These are phyloP conservation scores for Lutjanus campechanus DNA, from an alignment of 2,797 vertebrate species.

Conservation along the genomic window DNA sequence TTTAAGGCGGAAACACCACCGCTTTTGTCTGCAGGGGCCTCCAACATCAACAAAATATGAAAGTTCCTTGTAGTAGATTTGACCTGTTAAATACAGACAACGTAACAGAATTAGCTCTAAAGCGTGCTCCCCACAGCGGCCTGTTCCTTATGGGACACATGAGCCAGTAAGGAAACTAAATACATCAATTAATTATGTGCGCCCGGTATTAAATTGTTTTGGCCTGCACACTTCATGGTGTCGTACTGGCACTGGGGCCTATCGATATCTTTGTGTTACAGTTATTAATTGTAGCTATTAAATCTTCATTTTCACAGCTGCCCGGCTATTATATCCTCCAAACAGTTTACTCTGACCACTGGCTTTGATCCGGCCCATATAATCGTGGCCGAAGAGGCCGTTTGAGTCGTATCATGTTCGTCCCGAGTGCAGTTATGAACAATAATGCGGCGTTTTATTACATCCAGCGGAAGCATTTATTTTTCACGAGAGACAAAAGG, in stretches of 20 bases:
- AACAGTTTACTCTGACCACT: conserved; percentile 79
- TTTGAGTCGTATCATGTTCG: conserved; percentile 83
- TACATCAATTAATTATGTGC: conserved; percentile 80
- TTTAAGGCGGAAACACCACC: too few species aligned
- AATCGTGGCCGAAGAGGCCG: conserved; percentile 80
- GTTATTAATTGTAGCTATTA: conserved; percentile 87
- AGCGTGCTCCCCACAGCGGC: conserved; percentile 40
- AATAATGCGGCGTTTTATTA: conserved; percentile 87
- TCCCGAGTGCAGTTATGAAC: conserved; percentile 84
- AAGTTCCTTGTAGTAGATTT: neutral
- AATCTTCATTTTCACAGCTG: conserved; percentile 87
- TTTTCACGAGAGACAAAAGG: conserved; percentile 86
- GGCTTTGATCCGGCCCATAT: conserved; percentile 83
- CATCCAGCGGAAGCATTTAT: conserved; percentile 86
- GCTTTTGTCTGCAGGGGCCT: too few species aligned
- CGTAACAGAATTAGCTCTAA: conserved; percentile 26
- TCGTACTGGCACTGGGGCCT: conserved; percentile 57
- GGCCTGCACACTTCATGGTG: conserved; percentile 62
- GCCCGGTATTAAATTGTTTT: conserved; percentile 64
- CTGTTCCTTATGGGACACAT: conserved; percentile 61
- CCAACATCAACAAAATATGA: neutral
- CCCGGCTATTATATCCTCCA: conserved; percentile 72
- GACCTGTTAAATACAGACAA: conserved; percentile 26
- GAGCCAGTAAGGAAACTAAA: conserved; percentile 74
- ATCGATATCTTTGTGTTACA: conserved; percentile 80